Conservation (phyloP, 2,888 invertebrate species). For the Drosophila trichaetosa region DNA sequence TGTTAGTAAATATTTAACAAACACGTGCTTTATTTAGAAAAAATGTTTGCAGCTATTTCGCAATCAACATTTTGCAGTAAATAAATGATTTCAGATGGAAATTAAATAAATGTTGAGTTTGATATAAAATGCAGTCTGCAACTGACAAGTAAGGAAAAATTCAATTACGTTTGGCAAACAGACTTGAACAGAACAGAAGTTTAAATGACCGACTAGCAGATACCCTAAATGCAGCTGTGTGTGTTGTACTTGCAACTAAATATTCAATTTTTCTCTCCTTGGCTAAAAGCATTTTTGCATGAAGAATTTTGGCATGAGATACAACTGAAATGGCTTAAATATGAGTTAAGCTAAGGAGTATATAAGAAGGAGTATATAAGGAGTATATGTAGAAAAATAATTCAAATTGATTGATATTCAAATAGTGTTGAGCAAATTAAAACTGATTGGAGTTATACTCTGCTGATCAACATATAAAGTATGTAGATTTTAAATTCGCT, state of each 20-base stretch:
- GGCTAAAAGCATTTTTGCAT: background rate
- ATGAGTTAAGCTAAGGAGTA: no score
- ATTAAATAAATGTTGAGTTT: background rate
- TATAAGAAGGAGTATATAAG: no score
- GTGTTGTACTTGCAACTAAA: no score
- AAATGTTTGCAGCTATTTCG: background rate
- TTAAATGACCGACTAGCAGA: background rate
- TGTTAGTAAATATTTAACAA: background rate
- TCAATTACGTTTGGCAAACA: background rate
- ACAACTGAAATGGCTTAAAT: background rate
- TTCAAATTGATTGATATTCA: background rate
- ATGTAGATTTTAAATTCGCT: no score
- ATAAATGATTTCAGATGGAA: background rate
- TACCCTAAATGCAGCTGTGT: background rate
- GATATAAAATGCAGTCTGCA: background rate
- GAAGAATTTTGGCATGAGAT: background rate
- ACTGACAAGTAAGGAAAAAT: background rate
- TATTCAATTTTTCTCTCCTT: background rate
- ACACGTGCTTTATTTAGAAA: background rate
- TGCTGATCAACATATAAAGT: background rate
- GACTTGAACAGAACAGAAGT: background rate
- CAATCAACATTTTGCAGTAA: background rate
- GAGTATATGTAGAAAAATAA: background rate
- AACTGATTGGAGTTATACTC: background rate
- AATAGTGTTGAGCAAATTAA: background rate